Percentiles rank a stretch among this genome's conserved stretches.
Evolutionary conservation across 2,797 vertebrate genomes (phyloP).

Genomic region (Babyrousa celebensis): DNA sequence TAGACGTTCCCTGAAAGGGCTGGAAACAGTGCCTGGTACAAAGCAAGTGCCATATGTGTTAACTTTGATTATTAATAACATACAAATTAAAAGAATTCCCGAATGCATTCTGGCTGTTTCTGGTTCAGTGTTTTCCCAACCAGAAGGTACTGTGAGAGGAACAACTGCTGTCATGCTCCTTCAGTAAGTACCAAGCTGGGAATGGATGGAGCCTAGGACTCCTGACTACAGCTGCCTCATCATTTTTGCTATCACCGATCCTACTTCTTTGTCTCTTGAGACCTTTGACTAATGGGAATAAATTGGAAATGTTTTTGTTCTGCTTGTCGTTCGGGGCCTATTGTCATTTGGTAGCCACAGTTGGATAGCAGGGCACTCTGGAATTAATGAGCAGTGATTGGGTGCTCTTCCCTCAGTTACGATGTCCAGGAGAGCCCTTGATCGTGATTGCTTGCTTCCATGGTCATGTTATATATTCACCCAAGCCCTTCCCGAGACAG

Average conservation of each 20-base stretch:
- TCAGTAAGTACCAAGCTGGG: not conserved
- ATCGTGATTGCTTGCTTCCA: slow-evolving; percentile 57
- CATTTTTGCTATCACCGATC: not conserved
- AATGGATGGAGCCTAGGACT: not conserved
- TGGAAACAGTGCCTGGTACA: not conserved
- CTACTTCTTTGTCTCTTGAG: slow-evolving; percentile 53
- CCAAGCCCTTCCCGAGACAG: slow-evolving; percentile 25
- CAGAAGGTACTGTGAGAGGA: not conserved
- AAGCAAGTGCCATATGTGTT: not conserved
- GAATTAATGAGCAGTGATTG: slow-evolving; percentile 11
- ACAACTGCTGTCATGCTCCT: not conserved
- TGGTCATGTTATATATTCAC: not conserved
- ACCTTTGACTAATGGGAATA: slow-evolving; percentile 55
- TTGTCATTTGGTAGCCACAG: slow-evolving; percentile 15
- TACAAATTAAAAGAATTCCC: not conserved
- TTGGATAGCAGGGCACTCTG: not conserved
- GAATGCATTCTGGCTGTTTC: not conserved
- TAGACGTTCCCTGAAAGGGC: not conserved
- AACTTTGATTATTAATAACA: not conserved
- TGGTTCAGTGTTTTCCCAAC: slow-evolving; percentile 37
- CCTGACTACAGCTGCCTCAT: not conserved
- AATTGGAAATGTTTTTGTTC: slow-evolving; percentile 28
- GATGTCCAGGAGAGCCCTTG: slow-evolving; percentile 22
- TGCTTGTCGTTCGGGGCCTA: not conserved
- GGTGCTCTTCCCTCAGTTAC: not conserved